Evolutionary conservation across 1,140 invertebrate genomes (phyloP), one percentile per base, ranked within the genome.

Genomic region (Holcopasites calliopsidis): DNA sequence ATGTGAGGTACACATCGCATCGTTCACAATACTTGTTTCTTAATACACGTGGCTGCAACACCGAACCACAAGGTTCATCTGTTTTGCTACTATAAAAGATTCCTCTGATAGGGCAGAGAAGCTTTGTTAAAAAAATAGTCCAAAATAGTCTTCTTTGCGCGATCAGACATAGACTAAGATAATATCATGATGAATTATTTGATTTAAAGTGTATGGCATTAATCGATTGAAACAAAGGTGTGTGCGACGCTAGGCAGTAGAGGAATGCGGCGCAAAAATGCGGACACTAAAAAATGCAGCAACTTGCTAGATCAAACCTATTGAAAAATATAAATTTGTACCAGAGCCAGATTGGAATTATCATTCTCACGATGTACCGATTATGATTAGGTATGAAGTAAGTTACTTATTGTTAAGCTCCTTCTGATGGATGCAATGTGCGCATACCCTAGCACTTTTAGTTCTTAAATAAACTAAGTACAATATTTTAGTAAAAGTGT

Each of bases 381-480:
- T 5, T 31, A 44, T n/a, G 47, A 26, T 64, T 8, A 31, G 54
- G 40, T 31, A 38, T 49, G 57, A 68, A 75, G 38, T 57, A 57
- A 55, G 2, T 69, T 52, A 10, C 16, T 11, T 6, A n/a, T n/a
- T n/a, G n/a, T n/a, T 57, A 4, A 47, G 42, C n/a, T 26, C 33
- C n/a, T n/a, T n/a, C 54, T 58, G 40, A 75, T 35, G 50, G 42
- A 69, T 58, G 23, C 6, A 26, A 40, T 18, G 23, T 58, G 23
- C 23, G 16, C 23, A 31, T 58, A 75, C 4, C n/a, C n/a, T 33
- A 62, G 23, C 38, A 60, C 21, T 50, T 62, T 55, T 54, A 71
- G 60, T 69, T 68, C 33, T 77, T 73, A 26, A 21, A 18, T 52
- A 26, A 70, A 38, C 57, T 82, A 82, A 82, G 75, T 78, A 79